Evolutionary conservation across 1,140 invertebrate genomes (phyloP).

Genomic region (Neodiprion lecontei): DNA sequence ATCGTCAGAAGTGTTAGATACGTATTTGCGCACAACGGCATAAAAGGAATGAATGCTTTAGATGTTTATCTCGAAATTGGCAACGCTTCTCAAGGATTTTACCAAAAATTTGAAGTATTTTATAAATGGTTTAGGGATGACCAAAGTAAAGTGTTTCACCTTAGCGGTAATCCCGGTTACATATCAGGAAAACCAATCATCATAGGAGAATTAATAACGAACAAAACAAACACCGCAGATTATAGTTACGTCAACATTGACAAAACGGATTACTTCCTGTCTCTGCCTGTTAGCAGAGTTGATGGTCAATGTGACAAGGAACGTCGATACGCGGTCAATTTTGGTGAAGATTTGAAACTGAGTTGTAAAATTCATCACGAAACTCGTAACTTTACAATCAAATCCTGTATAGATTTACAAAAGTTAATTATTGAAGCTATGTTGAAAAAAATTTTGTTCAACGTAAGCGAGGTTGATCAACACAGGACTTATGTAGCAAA

Average conservation of each 20-base stretch:
- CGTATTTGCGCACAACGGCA: conserved; percentile 66
- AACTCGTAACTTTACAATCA: conserved; percentile 49
- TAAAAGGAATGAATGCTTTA: conserved; percentile 60
- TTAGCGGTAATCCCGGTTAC: conserved; percentile 78
- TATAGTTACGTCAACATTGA: conserved; percentile 42
- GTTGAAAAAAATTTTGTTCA: conserved; percentile 43
- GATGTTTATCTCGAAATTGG: conserved; percentile 54
- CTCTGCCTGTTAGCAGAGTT: conserved; percentile 51
- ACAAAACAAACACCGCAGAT: conserved; percentile 36
- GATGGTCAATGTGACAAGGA: conserved; percentile 53
- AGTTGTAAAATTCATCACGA: conserved; percentile 49
- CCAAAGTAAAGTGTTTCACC: conserved; percentile 44
- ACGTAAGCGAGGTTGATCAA: conserved; percentile 41
- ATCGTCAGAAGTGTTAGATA: conserved; percentile 62
- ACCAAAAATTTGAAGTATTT: conserved; percentile 61
- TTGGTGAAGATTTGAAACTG: conserved; percentile 62
- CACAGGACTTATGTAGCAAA: conserved; percentile 62
- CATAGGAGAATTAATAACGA: conserved; percentile 53
- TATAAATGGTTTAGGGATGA: conserved; percentile 61
- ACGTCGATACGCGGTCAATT: conserved; percentile 52
- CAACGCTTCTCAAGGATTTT: conserved; percentile 55
- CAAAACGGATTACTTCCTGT: conserved; percentile 52
- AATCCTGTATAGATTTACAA: conserved; percentile 59
- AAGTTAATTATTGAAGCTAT: conserved; percentile 53
- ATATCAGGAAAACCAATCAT: conserved; percentile 68